A percentile compares a stretch with the other conserved stretches of the same genome.
phyloP scores from a whole-genome alignment of 1,140 invertebrate genomes.

The Oedothorax gibbosus region DNA sequence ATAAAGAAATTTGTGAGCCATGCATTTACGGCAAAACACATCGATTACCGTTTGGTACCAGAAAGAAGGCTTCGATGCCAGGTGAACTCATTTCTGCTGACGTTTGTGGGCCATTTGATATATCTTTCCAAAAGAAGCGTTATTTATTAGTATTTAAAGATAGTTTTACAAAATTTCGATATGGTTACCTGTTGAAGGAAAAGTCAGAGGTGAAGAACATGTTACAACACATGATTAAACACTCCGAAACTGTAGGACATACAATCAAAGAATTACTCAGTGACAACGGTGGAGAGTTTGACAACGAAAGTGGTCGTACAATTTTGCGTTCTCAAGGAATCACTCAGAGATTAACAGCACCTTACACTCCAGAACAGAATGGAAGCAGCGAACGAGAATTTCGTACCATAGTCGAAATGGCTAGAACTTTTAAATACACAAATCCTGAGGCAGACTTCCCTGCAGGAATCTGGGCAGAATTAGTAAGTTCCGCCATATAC shows the following conservation, averaged over 20 bases:
- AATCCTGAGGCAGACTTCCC: slow-evolving; percentile 12
- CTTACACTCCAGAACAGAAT: slow-evolving; percentile 51
- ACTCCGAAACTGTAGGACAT: slow-evolving; percentile 3
- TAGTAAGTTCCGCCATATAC: not conserved
- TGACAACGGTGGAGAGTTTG: slow-evolving; percentile 54
- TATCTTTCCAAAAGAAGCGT: not conserved
- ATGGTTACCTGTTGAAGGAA: slow-evolving; percentile 7
- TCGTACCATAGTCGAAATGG: slow-evolving; percentile 25
- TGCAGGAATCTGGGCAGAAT: slow-evolving; percentile 2
- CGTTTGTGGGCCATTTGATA: slow-evolving; percentile 36
- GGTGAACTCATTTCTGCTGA: slow-evolving; percentile 36
- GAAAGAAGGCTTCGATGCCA: not conserved
- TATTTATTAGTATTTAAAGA: slow-evolving; percentile 46
- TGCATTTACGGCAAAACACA: slow-evolving; percentile 25
- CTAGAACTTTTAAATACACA: slow-evolving; percentile 26
- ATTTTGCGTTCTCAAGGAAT: slow-evolving; percentile 14
- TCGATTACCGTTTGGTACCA: slow-evolving; percentile 35
- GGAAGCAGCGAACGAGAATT: slow-evolving; percentile 45
- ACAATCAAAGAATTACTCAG: slow-evolving; percentile 24
- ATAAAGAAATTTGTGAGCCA: slow-evolving; percentile 21
- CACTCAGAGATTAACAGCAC: slow-evolving; percentile 36
- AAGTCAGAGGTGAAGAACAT: not conserved
- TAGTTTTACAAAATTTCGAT: slow-evolving; percentile 11
- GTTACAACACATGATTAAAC: not conserved
- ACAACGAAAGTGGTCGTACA: not conserved